These are phyloP conservation scores for Gadopsis marmoratus DNA, from an alignment of 2,797 vertebrate genomes.

Conservation along the genomic window DNA sequence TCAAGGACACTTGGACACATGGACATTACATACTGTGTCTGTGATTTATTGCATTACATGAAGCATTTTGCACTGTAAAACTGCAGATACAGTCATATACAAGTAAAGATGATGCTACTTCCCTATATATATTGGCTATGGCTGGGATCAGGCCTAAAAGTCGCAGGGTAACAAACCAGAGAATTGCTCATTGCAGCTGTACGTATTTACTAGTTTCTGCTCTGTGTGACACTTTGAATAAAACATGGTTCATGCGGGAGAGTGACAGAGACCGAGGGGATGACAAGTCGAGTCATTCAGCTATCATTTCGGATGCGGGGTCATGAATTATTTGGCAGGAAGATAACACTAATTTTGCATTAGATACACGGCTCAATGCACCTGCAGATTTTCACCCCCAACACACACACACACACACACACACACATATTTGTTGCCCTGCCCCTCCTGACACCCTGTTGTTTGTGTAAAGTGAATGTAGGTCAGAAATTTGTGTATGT, in stretches of 20 bases:
- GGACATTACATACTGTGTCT: neutral
- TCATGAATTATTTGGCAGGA: conserved; percentile 78
- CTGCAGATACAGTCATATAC: neutral
- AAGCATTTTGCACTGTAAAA: neutral
- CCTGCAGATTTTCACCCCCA: conserved; percentile 57
- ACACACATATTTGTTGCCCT: conserved; percentile 44
- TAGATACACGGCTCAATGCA: conserved; percentile 74
- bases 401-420: conserved; percentile 41
- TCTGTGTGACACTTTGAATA: conserved; percentile 71
- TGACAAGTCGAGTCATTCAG: conserved; percentile 56
- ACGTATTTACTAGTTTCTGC: conserved; percentile 71
- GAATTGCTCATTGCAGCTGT: conserved; percentile 46
- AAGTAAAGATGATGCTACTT: neutral
- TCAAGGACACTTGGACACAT: too few species aligned
- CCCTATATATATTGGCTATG: neutral
- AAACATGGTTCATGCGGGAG: conserved; percentile 67
- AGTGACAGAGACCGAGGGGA: conserved; percentile 60
- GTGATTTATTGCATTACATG: neutral
- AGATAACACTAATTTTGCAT: conserved; percentile 79
- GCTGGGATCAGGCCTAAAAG: conserved; percentile 29
- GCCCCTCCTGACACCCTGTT: conserved; percentile 72
- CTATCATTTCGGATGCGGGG: conserved; percentile 58
- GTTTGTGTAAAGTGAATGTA: conserved; percentile 74
- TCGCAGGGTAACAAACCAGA: conserved; percentile 35
- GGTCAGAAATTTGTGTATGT: conserved; percentile 62